Conservation (phyloP, 2,797 vertebrate species). For the Sphenodon punctatus region DNA sequence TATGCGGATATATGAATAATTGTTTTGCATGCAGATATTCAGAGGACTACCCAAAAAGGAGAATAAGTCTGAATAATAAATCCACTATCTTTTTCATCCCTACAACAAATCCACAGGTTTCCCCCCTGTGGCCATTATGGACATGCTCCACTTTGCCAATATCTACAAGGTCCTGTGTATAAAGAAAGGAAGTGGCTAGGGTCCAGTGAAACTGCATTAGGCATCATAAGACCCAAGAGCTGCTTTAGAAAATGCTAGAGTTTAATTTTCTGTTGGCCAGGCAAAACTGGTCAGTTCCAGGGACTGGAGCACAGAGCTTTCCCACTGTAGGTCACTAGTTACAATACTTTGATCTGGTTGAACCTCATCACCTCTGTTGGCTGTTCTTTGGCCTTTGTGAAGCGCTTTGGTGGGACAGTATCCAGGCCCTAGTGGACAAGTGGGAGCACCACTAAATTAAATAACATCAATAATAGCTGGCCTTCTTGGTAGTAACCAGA, state of each 20-base stretch:
- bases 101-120: too few species aligned
- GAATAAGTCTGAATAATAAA: too few species aligned
- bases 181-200: background rate
- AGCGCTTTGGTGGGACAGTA: background rate
- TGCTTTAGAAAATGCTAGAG: background rate
- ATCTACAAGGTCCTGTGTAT: background rate
- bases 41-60: too few species aligned
- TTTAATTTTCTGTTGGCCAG: background rate
- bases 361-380: background rate
- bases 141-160: background rate
- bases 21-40: too few species aligned
- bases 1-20: too few species aligned
- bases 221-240: background rate
- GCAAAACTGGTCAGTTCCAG: background rate
- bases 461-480: too few species aligned
- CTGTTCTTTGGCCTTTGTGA: background rate
- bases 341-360: background rate
- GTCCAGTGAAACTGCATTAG: background rate
- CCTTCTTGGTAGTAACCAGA: too few species aligned
- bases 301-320: background rate
- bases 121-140: too few species aligned
- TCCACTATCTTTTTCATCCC: too few species aligned
- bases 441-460: too few species aligned
- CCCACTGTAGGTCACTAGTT: background rate
- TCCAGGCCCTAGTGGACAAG: background rate